Evolutionary conservation across 2,797 vertebrate species (phyloP).

Genomic region (Fratercula arctica): DNA sequence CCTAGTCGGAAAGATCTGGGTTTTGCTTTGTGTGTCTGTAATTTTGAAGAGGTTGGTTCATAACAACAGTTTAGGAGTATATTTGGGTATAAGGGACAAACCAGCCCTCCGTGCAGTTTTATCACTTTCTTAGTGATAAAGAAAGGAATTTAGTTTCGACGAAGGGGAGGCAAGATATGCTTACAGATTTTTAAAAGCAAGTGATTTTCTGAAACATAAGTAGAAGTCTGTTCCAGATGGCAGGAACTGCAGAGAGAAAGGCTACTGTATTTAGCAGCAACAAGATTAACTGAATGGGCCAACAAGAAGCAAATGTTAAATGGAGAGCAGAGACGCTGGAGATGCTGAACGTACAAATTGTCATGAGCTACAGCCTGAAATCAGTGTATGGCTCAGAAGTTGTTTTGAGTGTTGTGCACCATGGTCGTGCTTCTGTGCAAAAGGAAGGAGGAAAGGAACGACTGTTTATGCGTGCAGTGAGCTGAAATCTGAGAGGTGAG

Average conservation of each 20-base stretch:
- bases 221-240: slow-evolving; percentile 24
- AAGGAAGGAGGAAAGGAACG: background rate
- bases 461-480: background rate
- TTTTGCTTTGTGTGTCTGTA: background rate
- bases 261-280: slow-evolving; percentile 27
- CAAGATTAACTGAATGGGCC: slow-evolving; percentile 18
- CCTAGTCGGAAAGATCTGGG: background rate
- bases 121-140: background rate
- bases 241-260: background rate
- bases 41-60: background rate
- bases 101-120: background rate
- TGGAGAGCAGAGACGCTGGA: background rate
- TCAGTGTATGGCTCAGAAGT: background rate
- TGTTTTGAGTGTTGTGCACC: background rate
- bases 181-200: slow-evolving; percentile 8
- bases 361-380: background rate
- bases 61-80: background rate
- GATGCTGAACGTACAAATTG: background rate
- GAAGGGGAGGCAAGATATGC: background rate
- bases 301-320: slow-evolving; percentile 21
- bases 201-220: background rate
- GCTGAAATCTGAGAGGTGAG: background rate
- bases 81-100: background rate
- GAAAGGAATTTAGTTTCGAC: background rate
- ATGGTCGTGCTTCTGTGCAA: background rate